phyloP scores from a whole-genome alignment of 2,113 vertebrate genomes.

The Tyrannus savana region DNA sequence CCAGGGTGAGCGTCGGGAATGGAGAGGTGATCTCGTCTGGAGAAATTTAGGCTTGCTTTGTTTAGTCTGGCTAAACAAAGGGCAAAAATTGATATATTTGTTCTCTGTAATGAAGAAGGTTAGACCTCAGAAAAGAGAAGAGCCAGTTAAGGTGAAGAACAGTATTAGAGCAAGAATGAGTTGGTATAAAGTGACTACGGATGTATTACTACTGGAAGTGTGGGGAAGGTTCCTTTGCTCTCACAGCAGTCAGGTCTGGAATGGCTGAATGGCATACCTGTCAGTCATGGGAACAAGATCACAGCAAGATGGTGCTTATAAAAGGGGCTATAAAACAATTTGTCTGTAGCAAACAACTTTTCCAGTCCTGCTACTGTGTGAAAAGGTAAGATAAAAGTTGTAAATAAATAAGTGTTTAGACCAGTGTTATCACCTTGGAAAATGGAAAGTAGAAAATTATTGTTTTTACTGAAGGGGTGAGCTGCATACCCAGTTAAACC shows the following conservation, averaged over 20 bases:
- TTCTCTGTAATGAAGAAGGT: neutral
- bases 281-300: neutral
- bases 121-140: neutral
- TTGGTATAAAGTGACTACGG: neutral
- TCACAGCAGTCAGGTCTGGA: neutral
- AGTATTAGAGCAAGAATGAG: neutral
- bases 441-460: neutral
- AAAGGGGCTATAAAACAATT: slow-evolving; percentile 25
- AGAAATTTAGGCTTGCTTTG: neutral
- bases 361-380: neutral
- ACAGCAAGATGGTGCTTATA: neutral
- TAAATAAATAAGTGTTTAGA: neutral
- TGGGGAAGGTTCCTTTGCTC: neutral
- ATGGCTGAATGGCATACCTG: neutral
- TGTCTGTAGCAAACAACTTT: neutral
- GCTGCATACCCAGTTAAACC: neutral
- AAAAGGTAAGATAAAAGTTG: neutral
- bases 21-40: neutral
- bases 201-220: neutral
- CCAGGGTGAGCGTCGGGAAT: neutral
- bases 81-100: neutral
- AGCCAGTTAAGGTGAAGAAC: neutral
- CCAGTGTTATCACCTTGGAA: neutral
- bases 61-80: neutral
- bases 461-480: neutral